Base-by-base conservation (phyloP, 2,797 vertebrate species). In the Sebastes aleutianus region DNA sequence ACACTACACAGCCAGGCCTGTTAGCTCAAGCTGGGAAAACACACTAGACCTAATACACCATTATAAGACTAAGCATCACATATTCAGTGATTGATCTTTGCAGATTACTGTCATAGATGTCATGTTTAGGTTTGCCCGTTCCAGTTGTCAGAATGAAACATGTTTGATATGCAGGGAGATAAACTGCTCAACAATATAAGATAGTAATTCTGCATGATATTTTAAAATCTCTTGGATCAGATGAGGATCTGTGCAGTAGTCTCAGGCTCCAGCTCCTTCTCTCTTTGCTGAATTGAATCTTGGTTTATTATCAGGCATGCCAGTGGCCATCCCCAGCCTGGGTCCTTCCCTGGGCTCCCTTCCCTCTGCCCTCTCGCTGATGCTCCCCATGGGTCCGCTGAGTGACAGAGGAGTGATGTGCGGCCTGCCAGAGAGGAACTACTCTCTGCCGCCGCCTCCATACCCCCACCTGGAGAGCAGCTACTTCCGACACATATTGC, bases 401-500 rank as follows among this genome's bases (percentile, higher is more conserved):
- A 97, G 97, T 13, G 99, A 99, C 92, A 96, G 98, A 91, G 97
- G 98, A 54, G 97, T 99, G 85, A 99, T 99, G 99, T 99, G 98
- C 83, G 97, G 98, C 87, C 94, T 99, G 76, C 98, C 97, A 2
- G 98, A 99, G 87, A 97, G 98, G 90, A 99, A 99, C 93, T 99
- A 99, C 85, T 96, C 97, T 53, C 92, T 99, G 86, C 98, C 98
- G 39, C 99, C 98, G 5, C 98, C 98, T 27, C 99, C 98, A 0
- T 99, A 99, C 93, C 97, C 99, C 36, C 98, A 99, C 91, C 94
- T 99, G 90, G 98, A 99, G 92, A 99, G 97, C 96, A 99, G 98
- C 93, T 99, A 99, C 87, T 99, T 99, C 93, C 95, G 99, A 89
- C 98, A 99, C 93, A 98, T 99, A 90, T 95, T 99, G 87, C 98